A percentile compares a stretch with the other conserved stretches of the same genome.
Evolutionary conservation across 2,888 invertebrate genomes (phyloP).

Genomic region (Apodemia duryi): DNA sequence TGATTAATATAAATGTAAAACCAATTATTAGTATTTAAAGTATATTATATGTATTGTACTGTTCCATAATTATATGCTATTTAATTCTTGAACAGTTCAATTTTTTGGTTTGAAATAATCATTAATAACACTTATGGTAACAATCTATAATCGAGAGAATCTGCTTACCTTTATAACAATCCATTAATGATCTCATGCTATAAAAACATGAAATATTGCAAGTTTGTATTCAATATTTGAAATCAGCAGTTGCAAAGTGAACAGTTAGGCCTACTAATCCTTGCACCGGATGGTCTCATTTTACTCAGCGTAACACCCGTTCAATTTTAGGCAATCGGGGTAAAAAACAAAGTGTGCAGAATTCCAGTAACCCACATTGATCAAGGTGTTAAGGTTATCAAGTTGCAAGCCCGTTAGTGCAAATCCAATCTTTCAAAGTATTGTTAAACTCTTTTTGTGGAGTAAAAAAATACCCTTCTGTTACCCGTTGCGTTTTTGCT

Average conservation of each 20-base stretch:
- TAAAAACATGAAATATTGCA: neutral
- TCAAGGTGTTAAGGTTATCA: constrained; percentile 75
- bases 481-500: constrained; percentile 34
- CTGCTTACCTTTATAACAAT: neutral
- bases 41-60: no score
- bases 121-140: no score
- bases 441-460: constrained; percentile 58
- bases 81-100: no score
- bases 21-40: no score
- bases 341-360: constrained; percentile 55
- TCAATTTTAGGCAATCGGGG: constrained; percentile 56
- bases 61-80: no score
- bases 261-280: constrained; percentile 15
- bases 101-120: no score
- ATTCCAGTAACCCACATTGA: constrained; percentile 74
- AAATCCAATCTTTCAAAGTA: constrained; percentile 49
- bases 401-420: constrained; percentile 69
- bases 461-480: constrained; percentile 47
- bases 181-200: neutral
- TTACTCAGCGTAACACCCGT: constrained; percentile 56
- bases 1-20: no score
- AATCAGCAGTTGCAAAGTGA: constrained; percentile 6
- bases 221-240: constrained; percentile 16
- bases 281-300: constrained; percentile 63
- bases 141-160: no score